These are phyloP conservation scores for Cosmorhoe ocellata DNA, from an alignment of 2,888 invertebrate species.

Conservation along the genomic window DNA sequence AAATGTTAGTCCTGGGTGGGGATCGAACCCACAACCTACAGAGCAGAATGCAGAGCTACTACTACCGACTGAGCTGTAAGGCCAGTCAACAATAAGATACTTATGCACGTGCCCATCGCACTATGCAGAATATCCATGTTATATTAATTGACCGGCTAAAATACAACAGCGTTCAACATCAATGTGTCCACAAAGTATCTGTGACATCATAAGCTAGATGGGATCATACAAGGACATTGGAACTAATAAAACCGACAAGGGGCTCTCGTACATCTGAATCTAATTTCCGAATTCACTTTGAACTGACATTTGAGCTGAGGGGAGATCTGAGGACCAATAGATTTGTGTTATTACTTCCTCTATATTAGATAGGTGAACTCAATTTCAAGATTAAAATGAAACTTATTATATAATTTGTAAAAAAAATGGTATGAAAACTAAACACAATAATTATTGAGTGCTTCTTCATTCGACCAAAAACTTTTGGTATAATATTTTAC, in stretches of 20 bases:
- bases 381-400: conserved; percentile 15
- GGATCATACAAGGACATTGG: conserved; percentile 26
- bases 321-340: conserved; percentile 31
- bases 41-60: too few species aligned
- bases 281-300: conserved; percentile 40
- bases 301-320: conserved; percentile 35
- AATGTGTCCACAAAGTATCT: conserved; percentile 8
- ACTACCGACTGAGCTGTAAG: too few species aligned
- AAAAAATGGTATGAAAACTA: too few species aligned
- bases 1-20: too few species aligned
- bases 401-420: too few species aligned
- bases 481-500: too few species aligned
- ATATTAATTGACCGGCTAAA: neutral
- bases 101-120: too few species aligned
- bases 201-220: conserved; percentile 21
- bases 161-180: neutral
- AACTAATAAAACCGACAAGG: conserved; percentile 32
- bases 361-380: conserved; percentile 25
- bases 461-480: too few species aligned
- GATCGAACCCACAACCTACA: too few species aligned
- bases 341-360: conserved; percentile 37
- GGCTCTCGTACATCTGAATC: conserved; percentile 32
- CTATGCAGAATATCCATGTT: too few species aligned
- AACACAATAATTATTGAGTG: too few species aligned
- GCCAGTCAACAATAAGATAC: too few species aligned